phyloP scores from a whole-genome alignment of 1,140 invertebrate genomes.

The Drosophila tristis region DNA sequence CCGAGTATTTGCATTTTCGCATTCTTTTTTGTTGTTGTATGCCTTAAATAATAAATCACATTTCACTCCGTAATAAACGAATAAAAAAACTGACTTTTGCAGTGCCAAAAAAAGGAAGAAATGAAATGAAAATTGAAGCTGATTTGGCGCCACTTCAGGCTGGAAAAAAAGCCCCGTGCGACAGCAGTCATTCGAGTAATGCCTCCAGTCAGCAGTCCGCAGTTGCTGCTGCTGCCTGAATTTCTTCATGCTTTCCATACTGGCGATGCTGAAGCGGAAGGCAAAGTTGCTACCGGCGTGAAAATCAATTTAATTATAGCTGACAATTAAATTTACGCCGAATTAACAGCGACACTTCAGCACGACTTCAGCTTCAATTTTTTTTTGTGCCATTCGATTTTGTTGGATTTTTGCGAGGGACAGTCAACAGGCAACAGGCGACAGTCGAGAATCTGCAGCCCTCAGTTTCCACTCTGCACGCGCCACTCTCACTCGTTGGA shows the following conservation, averaged over 20 bases:
- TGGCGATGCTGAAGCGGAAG: too few relatives aligned
- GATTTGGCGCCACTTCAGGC: conserved; percentile 62
- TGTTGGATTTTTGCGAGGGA: conserved; percentile 10
- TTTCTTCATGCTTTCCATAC: not conserved
- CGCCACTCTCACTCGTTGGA: conserved; percentile 22
- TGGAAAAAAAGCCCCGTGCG: not conserved
- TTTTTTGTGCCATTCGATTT: conserved; percentile 15
- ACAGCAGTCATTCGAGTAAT: conserved; percentile 22
- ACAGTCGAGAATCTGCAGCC: conserved; percentile 4
- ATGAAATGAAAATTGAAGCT: conserved; percentile 43
- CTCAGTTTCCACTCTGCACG: conserved; percentile 7
- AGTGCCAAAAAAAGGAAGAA: conserved; percentile 13
- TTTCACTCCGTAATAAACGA: conserved; percentile 34
- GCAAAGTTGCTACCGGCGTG: conserved; percentile 44
- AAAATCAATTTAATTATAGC: conserved; percentile 83
- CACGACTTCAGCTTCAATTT: conserved; percentile 18
- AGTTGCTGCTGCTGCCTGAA: not conserved
- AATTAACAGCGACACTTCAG: conserved; percentile 77
- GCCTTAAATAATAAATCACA: conserved; percentile 38
- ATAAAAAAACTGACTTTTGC: conserved; percentile 8
- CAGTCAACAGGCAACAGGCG: conserved; percentile 21
- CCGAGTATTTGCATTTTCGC: conserved; percentile 16
- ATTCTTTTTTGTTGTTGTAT: conserved; percentile 7
- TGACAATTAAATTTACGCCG: conserved; percentile 83
- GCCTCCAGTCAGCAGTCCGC: conserved; percentile 31